A percentile compares a stretch with the other conserved stretches of the same genome.
Evolutionary conservation across 2,888 invertebrate species (phyloP).

Genomic region (Steinernema carpocapsae): DNA sequence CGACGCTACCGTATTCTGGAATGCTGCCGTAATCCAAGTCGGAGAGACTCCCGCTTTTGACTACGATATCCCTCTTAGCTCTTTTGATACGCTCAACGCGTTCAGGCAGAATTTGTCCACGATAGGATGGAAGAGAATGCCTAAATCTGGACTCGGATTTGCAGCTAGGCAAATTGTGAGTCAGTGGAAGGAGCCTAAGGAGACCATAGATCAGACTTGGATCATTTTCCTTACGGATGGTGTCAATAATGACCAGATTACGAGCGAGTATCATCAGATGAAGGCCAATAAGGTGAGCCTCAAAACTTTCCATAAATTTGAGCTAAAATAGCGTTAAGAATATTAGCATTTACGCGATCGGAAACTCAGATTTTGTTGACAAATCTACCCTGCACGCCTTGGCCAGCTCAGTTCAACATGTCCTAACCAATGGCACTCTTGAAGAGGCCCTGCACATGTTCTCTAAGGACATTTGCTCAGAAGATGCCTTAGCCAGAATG

Average conservation of each 20-base stretch:
- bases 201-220: constrained; percentile 38
- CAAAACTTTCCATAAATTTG: too few relatives aligned
- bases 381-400: neutral
- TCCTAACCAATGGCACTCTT: neutral
- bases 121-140: neutral
- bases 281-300: neutral
- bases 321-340: neutral
- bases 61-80: neutral
- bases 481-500: neutral
- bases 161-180: neutral
- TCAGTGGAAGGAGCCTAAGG: neutral
- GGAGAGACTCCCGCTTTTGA: neutral
- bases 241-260: neutral
- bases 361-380: constrained; percentile 40
- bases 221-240: constrained; percentile 30
- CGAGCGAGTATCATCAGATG: constrained; percentile 7
- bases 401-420: neutral
- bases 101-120: neutral
- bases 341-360: constrained; percentile 36
- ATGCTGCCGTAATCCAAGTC: neutral
- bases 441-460: constrained; percentile 11
- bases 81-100: neutral
- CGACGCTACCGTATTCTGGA: constrained; percentile 33
- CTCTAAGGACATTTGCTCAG: constrained; percentile 21
- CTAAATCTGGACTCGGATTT: constrained; percentile 1